Evolutionary conservation across 1,140 invertebrate species (phyloP), one percentile per base, ranked within the genome.

Genomic region (Hirudo medicinalis): DNA sequence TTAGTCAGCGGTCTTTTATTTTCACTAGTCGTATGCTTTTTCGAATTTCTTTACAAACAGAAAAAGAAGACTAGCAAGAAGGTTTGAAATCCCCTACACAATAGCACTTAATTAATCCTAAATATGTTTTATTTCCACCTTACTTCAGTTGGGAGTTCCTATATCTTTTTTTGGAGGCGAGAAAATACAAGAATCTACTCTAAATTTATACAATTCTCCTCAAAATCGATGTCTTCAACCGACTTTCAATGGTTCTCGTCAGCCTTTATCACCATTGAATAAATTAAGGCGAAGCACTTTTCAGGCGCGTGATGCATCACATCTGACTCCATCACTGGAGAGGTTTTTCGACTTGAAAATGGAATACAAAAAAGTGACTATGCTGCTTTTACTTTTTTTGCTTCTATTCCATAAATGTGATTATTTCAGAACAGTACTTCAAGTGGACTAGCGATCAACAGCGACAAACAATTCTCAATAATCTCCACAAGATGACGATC

Each of bases 1-100:
- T 85, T 99, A n/a, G 93, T 97, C 78, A 91, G 90, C 49, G 96
- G 86, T 71, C 86, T 99, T 43, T 86, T 92, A 5, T 80, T 96
- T 19, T 91, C 94, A 9, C 87, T 99, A 76, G 85, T 89, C 2
- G 90, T 96, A 19, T 92, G 92, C 20, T 85, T 94, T 15, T 79
- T 93, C 43, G 93, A 97, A 83, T 95, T 97, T 75, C 80, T 93
- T n/a, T 76, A 74, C 63, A 76, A 77, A 11, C 22, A 63, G 19
- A 63, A 63, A 32, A 63, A 63, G 57, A 63, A 32, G 57, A n/a
- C 22, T 27, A n/a, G 11, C 29, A 63, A n/a, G 15, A 63, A 63
- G 43, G 43, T 49, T 49, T 49, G 43, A 13, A 49, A 5, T 49
- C 15, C 11, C 13, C 11, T 15, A 15, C 15, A 8, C 15, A 19